A percentile compares a stretch with the other conserved stretches of the same genome.
Conservation (phyloP, 2,888 invertebrate species). For the Pardosa pseudoannulata region DNA sequence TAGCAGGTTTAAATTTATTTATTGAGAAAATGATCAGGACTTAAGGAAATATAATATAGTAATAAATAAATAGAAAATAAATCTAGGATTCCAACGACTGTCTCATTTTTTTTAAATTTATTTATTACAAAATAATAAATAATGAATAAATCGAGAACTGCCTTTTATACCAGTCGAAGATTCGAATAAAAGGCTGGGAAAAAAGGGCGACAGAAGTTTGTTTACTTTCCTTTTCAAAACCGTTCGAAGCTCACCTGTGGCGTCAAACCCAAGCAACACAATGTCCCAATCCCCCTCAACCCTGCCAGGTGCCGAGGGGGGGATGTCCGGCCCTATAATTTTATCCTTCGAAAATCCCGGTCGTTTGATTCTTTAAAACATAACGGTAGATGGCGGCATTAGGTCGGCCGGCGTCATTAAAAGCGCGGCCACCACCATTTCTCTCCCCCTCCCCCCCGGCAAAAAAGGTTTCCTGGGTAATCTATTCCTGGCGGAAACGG, state of each 20-base stretch:
- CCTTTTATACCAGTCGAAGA: too few relatives aligned
- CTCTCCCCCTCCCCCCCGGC: conserved; percentile 8
- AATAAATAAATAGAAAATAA: too few relatives aligned
- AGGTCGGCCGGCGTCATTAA: conserved; percentile 66
- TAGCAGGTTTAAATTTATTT: too few relatives aligned
- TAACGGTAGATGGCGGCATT: conserved; percentile 72
- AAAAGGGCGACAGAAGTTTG: too few relatives aligned
- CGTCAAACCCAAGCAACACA: background rate
- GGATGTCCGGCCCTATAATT: background rate
- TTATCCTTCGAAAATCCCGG: conserved; percentile 39
- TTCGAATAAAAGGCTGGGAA: too few relatives aligned
- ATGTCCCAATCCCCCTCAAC: background rate
- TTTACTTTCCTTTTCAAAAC: too few relatives aligned
- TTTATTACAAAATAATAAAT: too few relatives aligned
- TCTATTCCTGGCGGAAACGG: conserved; percentile 73
- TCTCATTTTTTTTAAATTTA: too few relatives aligned
- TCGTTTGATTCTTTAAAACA: conserved; percentile 72
- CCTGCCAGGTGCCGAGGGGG: background rate
- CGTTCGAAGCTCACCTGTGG: background rate
- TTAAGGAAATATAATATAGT: too few relatives aligned
- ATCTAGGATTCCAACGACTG: too few relatives aligned
- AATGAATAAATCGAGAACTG: too few relatives aligned
- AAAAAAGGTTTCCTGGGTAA: conserved; percentile 70
- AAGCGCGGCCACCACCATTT: conserved; percentile 31
- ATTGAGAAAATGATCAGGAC: too few relatives aligned